Evolutionary conservation across 2,888 invertebrate genomes (phyloP), one percentile per base, ranked within the genome.

Genomic region (Hetaerina titia): DNA sequence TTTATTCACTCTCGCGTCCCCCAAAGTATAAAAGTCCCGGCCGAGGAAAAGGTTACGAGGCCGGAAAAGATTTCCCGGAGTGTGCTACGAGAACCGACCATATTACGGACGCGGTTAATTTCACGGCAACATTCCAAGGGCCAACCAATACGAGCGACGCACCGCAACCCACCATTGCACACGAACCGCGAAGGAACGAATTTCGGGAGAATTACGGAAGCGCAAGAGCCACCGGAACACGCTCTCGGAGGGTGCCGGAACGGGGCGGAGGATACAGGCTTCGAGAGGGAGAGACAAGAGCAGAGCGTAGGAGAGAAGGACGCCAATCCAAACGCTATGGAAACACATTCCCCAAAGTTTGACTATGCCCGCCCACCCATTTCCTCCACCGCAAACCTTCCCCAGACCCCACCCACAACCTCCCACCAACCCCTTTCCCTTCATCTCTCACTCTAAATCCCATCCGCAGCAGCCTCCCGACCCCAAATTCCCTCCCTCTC

Each of bases 101-200:
- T 81, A 81, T 81, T 81, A 81, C 81, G 81, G 81, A 81, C 31
- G 31, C 81, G 81, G 81, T 81, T 81, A 81, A 81, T 81, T 81
- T 81, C 81, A 81, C 25, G 81, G 81, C 81, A 22, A 15, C 31
- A 81, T 81, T 81, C 81, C 81, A 81, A 11, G 74, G 81, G 25
- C 81, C 11, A 13, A 11, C 25, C 81, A 13, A 81, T 31, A 31
- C 31, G 81, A 81, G 81, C 81, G 31, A 81, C 31, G 81, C 81
- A 81, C 81, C 81, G 81, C 81, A 81, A 81, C 45, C 45, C 1
- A 45, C 45, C 45, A 45, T 45, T 45, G 45, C 45, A 45, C 45
- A 69, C 22, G 81, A 81, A 31, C 81, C 31, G 81, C 81, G 81
- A 22, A 81, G 81, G 81, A 81, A 81, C 81, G 81, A 81, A 81